Conservation (phyloP, 2,113 vertebrate species). For the Ictidomys tridecemlineatus region DNA sequence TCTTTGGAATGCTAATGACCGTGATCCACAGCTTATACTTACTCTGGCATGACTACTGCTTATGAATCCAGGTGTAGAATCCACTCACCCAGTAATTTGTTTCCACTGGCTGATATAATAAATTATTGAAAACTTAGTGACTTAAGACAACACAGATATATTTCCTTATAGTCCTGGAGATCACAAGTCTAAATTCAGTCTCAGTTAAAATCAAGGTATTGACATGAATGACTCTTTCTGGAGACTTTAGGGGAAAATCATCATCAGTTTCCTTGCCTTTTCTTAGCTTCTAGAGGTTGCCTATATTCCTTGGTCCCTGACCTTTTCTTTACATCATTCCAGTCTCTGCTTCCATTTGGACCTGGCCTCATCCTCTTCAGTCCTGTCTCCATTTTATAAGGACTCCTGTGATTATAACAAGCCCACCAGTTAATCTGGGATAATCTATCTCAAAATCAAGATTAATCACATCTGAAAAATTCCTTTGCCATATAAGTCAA, state of each 20-base stretch:
- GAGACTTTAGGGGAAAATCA: neutral
- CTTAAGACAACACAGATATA: neutral
- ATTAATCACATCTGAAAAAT: neutral
- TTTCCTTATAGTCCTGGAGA: neutral
- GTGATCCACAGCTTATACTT: neutral
- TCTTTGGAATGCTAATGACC: slow-evolving; percentile 5
- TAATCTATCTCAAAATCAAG: neutral
- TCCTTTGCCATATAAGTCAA: neutral
- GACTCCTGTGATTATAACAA: neutral
- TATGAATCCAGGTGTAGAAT: neutral
- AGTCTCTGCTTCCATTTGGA: neutral
- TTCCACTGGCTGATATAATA: neutral
- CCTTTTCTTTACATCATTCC: neutral
- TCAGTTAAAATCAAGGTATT: neutral
- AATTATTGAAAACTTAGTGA: neutral
- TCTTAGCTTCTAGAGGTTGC: neutral
- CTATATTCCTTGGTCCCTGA: neutral
- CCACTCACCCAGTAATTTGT: neutral
- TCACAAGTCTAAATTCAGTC: neutral
- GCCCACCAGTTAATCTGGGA: neutral
- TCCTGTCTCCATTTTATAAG: neutral
- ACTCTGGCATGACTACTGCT: neutral
- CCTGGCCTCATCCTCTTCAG: neutral
- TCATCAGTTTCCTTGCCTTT: neutral
- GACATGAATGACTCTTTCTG: neutral